Evolutionary conservation across 2,113 vertebrate genomes (phyloP).

Genomic region (Corynorhinus townsendii): DNA sequence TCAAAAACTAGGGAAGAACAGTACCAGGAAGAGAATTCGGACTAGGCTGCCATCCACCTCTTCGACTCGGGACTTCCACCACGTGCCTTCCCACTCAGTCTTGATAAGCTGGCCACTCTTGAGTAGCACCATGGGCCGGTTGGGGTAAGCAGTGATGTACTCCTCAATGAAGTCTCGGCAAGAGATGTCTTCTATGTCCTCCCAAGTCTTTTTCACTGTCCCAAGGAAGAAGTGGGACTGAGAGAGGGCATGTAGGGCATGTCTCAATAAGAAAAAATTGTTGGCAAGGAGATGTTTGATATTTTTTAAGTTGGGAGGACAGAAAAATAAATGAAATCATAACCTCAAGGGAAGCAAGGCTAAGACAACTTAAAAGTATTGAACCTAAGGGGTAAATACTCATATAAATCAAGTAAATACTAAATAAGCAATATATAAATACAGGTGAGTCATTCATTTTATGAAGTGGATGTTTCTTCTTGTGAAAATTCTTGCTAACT

Average conservation of each 20-base stretch:
- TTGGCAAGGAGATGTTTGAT: background rate
- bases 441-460: background rate
- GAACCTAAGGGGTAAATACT: background rate
- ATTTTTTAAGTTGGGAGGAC: constrained; percentile 37
- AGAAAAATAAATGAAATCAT: constrained; percentile 14
- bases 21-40: constrained; percentile 97
- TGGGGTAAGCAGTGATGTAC: constrained; percentile 96
- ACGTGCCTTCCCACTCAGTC: constrained; percentile 98
- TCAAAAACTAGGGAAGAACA: constrained; percentile 21
- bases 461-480: background rate
- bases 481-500: background rate
- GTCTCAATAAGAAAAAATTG: background rate
- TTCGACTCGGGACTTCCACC: constrained; percentile 98
- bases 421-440: background rate
- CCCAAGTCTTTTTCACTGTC: constrained; percentile 93
- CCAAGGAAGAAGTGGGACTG: background rate
- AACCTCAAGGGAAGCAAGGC: constrained; percentile 26
- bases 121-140: constrained; percentile 96
- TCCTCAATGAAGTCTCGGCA: constrained; percentile 97
- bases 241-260: background rate
- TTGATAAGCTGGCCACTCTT: constrained; percentile 96
- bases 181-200: constrained; percentile 96
- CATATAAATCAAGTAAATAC: background rate
- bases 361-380: background rate
- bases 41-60: constrained; percentile 98